Base-by-base conservation (phyloP, 2,888 invertebrate species). In the Bruchidius siliquastri region DNA sequence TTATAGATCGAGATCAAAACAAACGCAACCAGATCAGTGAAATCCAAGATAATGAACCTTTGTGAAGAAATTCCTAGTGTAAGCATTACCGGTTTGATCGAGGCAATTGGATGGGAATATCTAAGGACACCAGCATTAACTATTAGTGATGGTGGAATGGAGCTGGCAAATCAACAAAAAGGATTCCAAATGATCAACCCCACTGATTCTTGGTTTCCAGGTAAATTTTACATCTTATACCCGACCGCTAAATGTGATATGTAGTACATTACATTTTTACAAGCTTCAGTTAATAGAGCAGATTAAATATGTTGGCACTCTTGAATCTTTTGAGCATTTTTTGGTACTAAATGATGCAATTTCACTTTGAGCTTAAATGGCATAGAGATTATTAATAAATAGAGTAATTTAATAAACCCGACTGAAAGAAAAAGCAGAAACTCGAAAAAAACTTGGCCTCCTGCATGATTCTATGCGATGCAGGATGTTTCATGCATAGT, bases 131-230 rank as follows among this genome's bases (percentile, higher is more conserved):
- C 90, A 21, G 91, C 93, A 0, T 85, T 92, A 32, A 88, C 89
- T 22, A 82, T 94, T 20, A 89, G 89, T 75, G 95, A 95, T 83
- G 93, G 93, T 22, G 95, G 94, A 0, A 89, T 91, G 80, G 89
- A 90, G 74, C 89, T 91, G 79, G 91, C 93, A 78, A 90, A 91
- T 83, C 89, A 92, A 82, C 95, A 96, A 85, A 90, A 92, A 80
- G 96, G 96, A 70, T 96, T 96, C 86, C 94, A 96, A 83, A 90
- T 92, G 84, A 88, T 96, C 72, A 95, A 96, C 87, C 96, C 96
- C 0, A 94, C 93, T 0, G 93, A 96, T 80, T 91, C 93, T 78
- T 95, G 95, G 94, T 96, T 95, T 85, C 94, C 95, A 84, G 95
- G 93, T 92, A 84, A 83, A 81, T 80, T 68, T 72, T 73, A 30